Percentiles rank a stretch among this genome's conserved stretches.
phyloP scores from a whole-genome alignment of 2,113 vertebrate genomes.

The Talpa occidentalis region DNA sequence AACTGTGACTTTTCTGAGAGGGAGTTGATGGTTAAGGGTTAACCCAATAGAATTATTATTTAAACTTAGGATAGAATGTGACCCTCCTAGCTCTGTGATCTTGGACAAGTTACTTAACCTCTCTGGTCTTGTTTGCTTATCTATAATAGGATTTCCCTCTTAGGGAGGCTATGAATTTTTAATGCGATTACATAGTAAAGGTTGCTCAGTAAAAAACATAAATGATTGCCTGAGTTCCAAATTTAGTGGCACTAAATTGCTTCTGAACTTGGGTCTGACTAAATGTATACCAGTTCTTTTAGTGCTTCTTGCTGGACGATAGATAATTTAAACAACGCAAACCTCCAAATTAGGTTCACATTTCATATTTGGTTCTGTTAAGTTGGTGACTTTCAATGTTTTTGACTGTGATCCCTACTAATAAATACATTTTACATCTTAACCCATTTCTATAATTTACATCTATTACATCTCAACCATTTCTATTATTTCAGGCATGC shows the following conservation, averaged over 20 bases:
- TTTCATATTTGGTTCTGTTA: conserved; percentile 4
- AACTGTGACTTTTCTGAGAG: conserved; percentile 1
- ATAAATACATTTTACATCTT: conserved; percentile 15
- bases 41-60: conserved; percentile 3
- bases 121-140: conserved; percentile 1
- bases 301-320: background rate
- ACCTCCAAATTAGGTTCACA: conserved; percentile 1
- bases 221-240: background rate
- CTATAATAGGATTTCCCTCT: background rate
- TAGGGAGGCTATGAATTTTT: background rate
- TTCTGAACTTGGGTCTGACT: background rate
- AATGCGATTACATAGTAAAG: background rate
- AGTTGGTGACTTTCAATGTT: conserved; percentile 35
- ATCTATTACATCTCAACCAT: background rate
- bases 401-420: background rate
- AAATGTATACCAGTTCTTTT: background rate
- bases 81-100: conserved; percentile 1
- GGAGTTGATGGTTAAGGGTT: background rate
- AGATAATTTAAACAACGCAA: background rate
- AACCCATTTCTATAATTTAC: background rate
- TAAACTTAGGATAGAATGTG: background rate
- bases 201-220: background rate
- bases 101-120: background rate
- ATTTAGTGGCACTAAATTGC: background rate
- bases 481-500: background rate